Conservation (phyloP, 2,113 vertebrate genomes). For the Neomonachus schauinslandi region DNA sequence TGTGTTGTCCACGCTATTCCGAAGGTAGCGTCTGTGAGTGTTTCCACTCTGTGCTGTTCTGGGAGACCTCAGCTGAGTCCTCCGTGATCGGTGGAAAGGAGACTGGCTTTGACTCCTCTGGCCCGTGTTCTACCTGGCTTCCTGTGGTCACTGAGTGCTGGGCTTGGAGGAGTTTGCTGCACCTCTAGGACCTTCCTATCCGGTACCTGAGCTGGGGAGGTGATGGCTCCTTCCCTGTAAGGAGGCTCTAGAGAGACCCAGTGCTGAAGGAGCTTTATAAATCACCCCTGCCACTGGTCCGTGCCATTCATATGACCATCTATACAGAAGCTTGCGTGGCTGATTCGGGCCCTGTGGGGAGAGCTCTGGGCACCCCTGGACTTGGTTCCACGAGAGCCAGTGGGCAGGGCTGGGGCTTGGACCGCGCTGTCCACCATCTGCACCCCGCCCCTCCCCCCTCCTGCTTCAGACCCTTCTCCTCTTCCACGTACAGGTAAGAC, state of each 20-base stretch:
- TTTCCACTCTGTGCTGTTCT: background rate
- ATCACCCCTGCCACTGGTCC: accelerated
- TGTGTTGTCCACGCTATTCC: accelerated
- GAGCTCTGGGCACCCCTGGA: accelerated
- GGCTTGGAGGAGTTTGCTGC: background rate
- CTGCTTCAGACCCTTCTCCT: background rate
- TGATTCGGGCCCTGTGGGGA: accelerated
- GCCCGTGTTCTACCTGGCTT: accelerated
- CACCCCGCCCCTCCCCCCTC: accelerated
- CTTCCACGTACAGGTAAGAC: background rate
- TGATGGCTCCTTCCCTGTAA: accelerated
- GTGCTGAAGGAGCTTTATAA: background rate
- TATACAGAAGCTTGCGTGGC: accelerated
- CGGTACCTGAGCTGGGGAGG: too few relatives aligned
- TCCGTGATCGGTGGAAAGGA: accelerated
- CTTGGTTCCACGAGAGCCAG: background rate
- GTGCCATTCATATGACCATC: accelerated
- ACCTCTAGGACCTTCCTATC: background rate
- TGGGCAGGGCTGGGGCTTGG: accelerated
- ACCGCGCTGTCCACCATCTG: too few relatives aligned
- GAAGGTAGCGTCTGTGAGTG: accelerated
- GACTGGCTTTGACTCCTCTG: background rate
- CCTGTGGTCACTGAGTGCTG: accelerated
- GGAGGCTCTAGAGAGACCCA: accelerated
- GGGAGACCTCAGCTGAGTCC: too few relatives aligned